Percentiles rank a stretch among this genome's conserved stretches.
These are phyloP conservation scores for Cryptoblepharus egeriae DNA, from an alignment of 2,797 vertebrate species.

Conservation along the genomic window DNA sequence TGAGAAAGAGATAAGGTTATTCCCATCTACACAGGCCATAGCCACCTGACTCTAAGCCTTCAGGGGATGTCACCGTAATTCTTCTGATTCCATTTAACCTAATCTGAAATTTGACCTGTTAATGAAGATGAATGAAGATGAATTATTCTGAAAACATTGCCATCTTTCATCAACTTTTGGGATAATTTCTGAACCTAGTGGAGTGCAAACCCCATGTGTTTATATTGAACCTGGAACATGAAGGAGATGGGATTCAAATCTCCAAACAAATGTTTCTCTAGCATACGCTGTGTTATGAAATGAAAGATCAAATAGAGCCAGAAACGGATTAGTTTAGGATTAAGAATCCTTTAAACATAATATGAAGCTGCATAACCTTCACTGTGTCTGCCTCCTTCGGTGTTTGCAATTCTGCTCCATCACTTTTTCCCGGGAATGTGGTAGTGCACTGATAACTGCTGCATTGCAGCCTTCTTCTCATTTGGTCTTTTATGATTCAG, in stretches of 20 bases:
- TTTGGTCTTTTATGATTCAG: constrained; percentile 73
- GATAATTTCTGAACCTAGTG: constrained; percentile 59
- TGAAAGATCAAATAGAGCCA: constrained; percentile 45
- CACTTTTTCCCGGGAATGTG: constrained; percentile 48
- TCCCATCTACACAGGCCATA: no score
- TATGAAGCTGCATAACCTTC: constrained; percentile 59
- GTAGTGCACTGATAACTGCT: constrained; percentile 51
- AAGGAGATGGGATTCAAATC: neutral
- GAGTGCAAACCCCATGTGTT: constrained; percentile 39
- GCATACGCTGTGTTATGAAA: constrained; percentile 44
- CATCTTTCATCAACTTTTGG: constrained; percentile 63
- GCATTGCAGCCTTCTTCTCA: constrained; percentile 71
- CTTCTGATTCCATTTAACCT: constrained; percentile 70
- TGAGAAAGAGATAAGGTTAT: no score
- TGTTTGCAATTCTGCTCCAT: constrained; percentile 46
- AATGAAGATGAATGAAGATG: constrained; percentile 78
- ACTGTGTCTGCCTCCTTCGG: constrained; percentile 30
- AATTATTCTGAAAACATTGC: constrained; percentile 75
- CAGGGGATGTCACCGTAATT: no score
- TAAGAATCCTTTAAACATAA: constrained; percentile 58
- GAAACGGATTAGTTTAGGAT: constrained; percentile 58
- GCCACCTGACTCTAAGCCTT: no score
- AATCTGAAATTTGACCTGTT: constrained; percentile 73
- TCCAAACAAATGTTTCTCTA: constrained; percentile 48
- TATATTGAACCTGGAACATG: constrained; percentile 51